Evolutionary conservation across 2,888 invertebrate genomes (phyloP), one percentile per base, ranked within the genome.

Genomic region (Lepidocyrtoides sp.): DNA sequence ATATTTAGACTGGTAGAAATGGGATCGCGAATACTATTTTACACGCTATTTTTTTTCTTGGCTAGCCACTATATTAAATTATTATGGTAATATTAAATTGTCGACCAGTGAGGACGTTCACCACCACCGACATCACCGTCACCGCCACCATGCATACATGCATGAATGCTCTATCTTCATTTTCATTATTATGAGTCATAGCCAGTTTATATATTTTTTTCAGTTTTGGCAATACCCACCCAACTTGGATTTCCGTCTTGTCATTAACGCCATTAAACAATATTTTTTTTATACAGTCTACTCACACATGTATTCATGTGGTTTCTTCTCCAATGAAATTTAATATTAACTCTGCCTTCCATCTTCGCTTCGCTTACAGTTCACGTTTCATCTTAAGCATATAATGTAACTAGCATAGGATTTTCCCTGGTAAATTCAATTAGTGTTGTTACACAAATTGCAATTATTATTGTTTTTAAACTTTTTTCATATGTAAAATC

Each of bases 1-100:
- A 7, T 36, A 7, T 7, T 4, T 2, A 4, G 36, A 2, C 3
- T 36, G 36, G 36, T n/a, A n/a, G 14, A 7, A 12, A 60, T 10
- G 60, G 60, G 10, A 60, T 1, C 26, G 60, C 10, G 29, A 36
- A 57, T 57, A 17, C 26, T 32, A 36, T 60, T 51, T 51, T n/a
- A 51, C 60, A 60, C 60, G 60, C 26, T 60, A 23, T 29, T n/a
- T 57, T 36, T 48, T 84, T 87, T 87, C 75, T 87, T 87, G 86
- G 86, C 86, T 77, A 57, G 63, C 48, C 66, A n/a, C 63, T 36
- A 60, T 60, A 60, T 60, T 10, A 66, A 54, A 72, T 57, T 75
- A 60, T 85, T 75, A 63, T 48, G 86, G 77, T 36, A 72, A 51
- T 69, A 69, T 57, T 7, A 41, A 81, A 63, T 60, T 87, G 75